Conservation (phyloP, 2,113 vertebrate genomes). For the Dermatemys mawii region DNA sequence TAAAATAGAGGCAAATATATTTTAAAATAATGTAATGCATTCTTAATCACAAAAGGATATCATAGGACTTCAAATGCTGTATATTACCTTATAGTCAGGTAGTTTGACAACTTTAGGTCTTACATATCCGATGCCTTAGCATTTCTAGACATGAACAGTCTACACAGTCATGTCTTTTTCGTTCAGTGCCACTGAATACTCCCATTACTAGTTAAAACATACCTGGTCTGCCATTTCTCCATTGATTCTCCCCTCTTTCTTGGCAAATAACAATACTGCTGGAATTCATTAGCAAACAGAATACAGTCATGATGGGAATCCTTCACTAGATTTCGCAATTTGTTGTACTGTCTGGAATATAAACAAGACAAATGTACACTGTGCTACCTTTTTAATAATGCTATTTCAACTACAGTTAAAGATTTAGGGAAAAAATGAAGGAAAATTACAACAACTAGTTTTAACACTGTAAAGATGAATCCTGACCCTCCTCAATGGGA, state of each 20-base stretch:
- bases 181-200: fast-evolving
- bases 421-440: neutral
- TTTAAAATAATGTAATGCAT: neutral
- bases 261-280: slow-evolving; percentile 86
- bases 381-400: neutral
- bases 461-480: neutral
- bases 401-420: neutral
- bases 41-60: neutral
- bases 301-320: slow-evolving; percentile 89
- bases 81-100: neutral
- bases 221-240: slow-evolving; percentile 94
- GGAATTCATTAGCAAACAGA: slow-evolving; percentile 95
- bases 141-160: fast-evolving
- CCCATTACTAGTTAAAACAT: neutral
- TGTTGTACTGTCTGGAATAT: slow-evolving; percentile 88
- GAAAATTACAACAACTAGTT: neutral
- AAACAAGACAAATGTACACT: neutral
- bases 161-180: neutral
- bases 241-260: slow-evolving; percentile 88
- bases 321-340: slow-evolving; percentile 86
- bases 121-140: fast-evolving
- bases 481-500: neutral
- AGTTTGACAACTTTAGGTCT: neutral
- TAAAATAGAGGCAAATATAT: neutral
- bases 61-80: neutral